Conservation (phyloP, 2,888 invertebrate genomes). For the Ligdia adustata region DNA sequence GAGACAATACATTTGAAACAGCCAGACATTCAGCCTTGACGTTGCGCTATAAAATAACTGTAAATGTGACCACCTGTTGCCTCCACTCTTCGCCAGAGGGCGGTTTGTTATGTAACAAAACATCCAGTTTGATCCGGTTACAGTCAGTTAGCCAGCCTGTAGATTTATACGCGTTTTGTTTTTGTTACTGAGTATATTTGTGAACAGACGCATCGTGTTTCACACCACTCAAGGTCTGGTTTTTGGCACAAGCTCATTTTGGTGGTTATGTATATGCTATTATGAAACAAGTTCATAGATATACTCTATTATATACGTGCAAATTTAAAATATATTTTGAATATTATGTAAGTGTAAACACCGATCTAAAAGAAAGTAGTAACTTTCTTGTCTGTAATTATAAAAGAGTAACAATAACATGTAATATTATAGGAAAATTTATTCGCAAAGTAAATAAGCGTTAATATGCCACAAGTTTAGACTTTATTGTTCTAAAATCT, state of each 20-base stretch:
- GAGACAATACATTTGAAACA: conserved; percentile 30
- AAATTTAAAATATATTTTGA: too few relatives aligned
- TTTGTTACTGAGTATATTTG: conserved; percentile 26
- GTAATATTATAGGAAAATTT: too few relatives aligned
- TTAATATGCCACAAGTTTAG: too few relatives aligned
- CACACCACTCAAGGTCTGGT: neutral
- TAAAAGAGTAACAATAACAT: too few relatives aligned
- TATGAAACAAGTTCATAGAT: too few relatives aligned
- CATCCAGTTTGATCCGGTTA: conserved; percentile 49
- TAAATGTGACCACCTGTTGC: conserved; percentile 72
- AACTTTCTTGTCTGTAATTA: too few relatives aligned
- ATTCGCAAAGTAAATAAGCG: too few relatives aligned
- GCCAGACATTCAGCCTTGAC: conserved; percentile 33
- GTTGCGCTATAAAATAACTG: conserved; percentile 58
- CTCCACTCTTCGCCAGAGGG: conserved; percentile 34
- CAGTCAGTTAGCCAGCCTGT: conserved; percentile 29
- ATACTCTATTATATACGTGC: too few relatives aligned
- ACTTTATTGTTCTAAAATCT: too few relatives aligned
- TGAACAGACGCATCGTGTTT: conserved; percentile 8
- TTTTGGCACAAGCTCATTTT: neutral
- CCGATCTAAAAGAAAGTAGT: too few relatives aligned
- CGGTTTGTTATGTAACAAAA: conserved; percentile 53
- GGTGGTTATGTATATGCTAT: too few relatives aligned
- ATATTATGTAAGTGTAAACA: too few relatives aligned
- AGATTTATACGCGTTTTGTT: conserved; percentile 36